These are phyloP conservation scores for Fragum sueziense DNA, from an alignment of 2,888 invertebrate genomes.

Conservation along the genomic window DNA sequence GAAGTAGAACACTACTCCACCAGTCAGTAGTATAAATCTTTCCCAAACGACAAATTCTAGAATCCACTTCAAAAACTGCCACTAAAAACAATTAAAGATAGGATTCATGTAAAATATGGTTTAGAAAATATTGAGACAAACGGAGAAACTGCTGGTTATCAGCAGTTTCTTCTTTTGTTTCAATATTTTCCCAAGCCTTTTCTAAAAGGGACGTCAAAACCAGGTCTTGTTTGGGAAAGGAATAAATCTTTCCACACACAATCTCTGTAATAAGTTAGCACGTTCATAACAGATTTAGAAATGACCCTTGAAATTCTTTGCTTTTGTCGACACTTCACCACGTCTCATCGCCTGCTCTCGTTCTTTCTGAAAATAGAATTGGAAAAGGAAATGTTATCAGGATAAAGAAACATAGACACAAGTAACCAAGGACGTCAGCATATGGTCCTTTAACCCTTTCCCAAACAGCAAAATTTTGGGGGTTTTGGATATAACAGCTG, in stretches of 20 bases:
- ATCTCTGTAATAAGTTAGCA: too few species aligned
- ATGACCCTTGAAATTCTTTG: background rate
- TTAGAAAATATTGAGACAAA: too few species aligned
- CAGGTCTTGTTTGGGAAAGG: too few species aligned
- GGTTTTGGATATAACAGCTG: background rate
- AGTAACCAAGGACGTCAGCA: background rate
- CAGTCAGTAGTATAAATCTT: background rate
- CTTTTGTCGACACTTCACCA: background rate
- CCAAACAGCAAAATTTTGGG: background rate
- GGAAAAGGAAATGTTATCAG: background rate
- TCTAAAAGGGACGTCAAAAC: too few species aligned
- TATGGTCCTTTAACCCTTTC: background rate
- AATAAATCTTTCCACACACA: too few species aligned
- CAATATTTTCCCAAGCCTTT: too few species aligned
- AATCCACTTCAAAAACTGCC: too few species aligned
- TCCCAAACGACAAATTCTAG: too few species aligned
- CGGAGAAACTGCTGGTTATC: too few species aligned
- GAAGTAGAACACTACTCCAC: background rate
- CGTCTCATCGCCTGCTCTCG: background rate
- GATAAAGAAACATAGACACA: background rate
- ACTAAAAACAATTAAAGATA: too few species aligned
- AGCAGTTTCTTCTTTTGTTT: too few species aligned
- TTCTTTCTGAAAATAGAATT: background rate
- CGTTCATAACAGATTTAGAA: background rate
- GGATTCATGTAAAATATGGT: too few species aligned